These are phyloP conservation scores for Pontoporia blainvillei DNA, from an alignment of 2,113 vertebrate genomes.

Conservation along the genomic window DNA sequence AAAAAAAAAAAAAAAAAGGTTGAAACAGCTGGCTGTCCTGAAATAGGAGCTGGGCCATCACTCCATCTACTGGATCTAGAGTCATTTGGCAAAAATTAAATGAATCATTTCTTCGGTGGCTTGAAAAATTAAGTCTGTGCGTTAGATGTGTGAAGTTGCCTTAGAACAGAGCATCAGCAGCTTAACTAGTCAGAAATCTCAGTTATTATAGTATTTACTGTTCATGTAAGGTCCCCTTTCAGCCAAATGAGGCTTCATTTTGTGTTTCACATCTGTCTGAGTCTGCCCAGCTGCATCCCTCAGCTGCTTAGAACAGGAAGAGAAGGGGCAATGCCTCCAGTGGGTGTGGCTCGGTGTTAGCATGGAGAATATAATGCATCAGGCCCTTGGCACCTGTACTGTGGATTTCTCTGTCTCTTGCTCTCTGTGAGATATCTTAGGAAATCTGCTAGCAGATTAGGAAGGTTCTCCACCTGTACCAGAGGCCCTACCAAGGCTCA, in stretches of 20 bases:
- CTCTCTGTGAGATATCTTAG: background rate
- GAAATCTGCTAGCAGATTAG: background rate
- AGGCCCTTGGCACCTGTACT: background rate
- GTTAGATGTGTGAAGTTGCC: background rate
- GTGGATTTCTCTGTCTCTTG: background rate
- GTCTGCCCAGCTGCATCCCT: constrained; percentile 25
- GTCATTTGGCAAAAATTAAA: background rate
- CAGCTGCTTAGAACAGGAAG: constrained; percentile 33
- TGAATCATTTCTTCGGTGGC: background rate
- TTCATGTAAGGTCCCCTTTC: background rate
- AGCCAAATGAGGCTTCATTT: background rate
- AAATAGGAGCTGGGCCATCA: background rate
- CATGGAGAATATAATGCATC: background rate
- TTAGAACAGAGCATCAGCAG: background rate
- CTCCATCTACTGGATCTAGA: background rate
- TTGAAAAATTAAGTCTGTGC: background rate
- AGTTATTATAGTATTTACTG: background rate
- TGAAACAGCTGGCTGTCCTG: constrained; percentile 47
- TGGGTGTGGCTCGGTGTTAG: constrained; percentile 21
- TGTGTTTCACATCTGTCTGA: constrained; percentile 20
- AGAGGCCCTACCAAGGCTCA: background rate
- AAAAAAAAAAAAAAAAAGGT: too few relatives aligned
- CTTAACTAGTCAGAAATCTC: background rate
- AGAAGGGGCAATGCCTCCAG: background rate
- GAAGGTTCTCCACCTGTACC: background rate